Conservation (phyloP, 2,888 invertebrate species). For the Lepas anatifera region DNA sequence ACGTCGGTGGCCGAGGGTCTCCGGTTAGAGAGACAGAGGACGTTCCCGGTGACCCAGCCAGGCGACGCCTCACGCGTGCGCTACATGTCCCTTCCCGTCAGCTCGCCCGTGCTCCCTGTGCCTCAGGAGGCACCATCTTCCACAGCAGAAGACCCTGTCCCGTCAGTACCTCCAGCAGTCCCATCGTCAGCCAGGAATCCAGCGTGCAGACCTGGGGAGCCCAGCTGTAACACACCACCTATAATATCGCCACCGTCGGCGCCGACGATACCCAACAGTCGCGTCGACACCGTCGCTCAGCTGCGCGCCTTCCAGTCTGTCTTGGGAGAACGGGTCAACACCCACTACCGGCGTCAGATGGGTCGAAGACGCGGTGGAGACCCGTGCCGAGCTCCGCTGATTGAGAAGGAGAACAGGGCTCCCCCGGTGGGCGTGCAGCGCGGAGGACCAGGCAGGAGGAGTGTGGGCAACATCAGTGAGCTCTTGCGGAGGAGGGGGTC, state of each 20-base stretch:
- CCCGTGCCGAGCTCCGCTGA: not conserved
- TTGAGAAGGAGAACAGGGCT: not conserved
- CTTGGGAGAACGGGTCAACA: not conserved
- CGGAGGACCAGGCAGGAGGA: not conserved
- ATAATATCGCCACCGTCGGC: not conserved
- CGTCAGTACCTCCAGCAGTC: not conserved
- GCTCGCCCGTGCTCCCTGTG: not conserved
- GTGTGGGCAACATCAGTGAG: not conserved
- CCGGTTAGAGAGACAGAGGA: constrained; percentile 15
- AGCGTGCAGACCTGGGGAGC: no score
- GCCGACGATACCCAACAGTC: not conserved
- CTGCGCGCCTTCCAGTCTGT: constrained; percentile 2
- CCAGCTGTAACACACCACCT: no score
- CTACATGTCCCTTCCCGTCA: constrained; percentile 6
- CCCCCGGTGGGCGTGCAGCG: not conserved
- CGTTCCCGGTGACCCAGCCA: not conserved
- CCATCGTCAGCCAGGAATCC: no score
- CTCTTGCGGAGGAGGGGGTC: not conserved
- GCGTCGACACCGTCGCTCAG: not conserved
- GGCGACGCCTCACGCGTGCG: constrained; percentile 5
- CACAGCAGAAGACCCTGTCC: no score
- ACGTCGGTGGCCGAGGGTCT: constrained; percentile 14
- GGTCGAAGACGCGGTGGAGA: not conserved
- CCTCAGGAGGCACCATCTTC: not conserved
- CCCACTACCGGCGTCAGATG: not conserved